A percentile compares a stretch with the other conserved stretches of the same genome.
phyloP scores from a whole-genome alignment of 2,797 vertebrate genomes.

The Cheirogaleus major region DNA sequence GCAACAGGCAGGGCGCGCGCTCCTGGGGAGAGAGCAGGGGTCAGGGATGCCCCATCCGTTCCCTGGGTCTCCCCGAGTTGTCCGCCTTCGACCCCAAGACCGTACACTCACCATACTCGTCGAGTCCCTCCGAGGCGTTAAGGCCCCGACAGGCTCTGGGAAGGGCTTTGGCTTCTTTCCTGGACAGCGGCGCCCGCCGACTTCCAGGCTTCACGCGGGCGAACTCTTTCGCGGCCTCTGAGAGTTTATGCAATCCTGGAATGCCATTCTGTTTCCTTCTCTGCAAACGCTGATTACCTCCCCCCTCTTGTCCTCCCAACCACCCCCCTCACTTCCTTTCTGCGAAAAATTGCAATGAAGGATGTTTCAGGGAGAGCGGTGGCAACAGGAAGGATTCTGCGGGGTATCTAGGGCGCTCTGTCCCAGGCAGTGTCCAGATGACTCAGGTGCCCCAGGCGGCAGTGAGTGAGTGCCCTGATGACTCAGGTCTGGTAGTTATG shows the following conservation, averaged over 20 bases:
- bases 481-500: not conserved
- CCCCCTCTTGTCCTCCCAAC: not conserved
- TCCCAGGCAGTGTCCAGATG: not conserved
- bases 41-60: not conserved
- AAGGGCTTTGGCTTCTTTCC: constrained; percentile 23
- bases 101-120: constrained; percentile 63
- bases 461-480: not conserved
- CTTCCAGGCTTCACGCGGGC: not conserved
- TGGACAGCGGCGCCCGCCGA: not conserved
- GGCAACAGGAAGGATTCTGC: constrained; percentile 36
- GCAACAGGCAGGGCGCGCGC: not conserved
- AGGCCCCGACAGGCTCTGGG: not conserved
- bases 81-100: not conserved
- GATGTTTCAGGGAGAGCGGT: not conserved
- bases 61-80: not conserved
- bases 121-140: not conserved
- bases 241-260: constrained; percentile 43
- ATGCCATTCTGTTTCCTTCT: constrained; percentile 20
- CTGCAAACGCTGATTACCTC: constrained; percentile 2
- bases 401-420: not conserved
- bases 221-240: not conserved
- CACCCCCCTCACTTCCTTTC: not conserved
- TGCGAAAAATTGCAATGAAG: constrained; percentile 56
- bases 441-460: not conserved
- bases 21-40: constrained; percentile 46